Percentiles rank a stretch among this genome's conserved stretches.
These are phyloP conservation scores for Elephantulus edwardii DNA, from an alignment of 2,113 vertebrate species.

Conservation along the genomic window DNA sequence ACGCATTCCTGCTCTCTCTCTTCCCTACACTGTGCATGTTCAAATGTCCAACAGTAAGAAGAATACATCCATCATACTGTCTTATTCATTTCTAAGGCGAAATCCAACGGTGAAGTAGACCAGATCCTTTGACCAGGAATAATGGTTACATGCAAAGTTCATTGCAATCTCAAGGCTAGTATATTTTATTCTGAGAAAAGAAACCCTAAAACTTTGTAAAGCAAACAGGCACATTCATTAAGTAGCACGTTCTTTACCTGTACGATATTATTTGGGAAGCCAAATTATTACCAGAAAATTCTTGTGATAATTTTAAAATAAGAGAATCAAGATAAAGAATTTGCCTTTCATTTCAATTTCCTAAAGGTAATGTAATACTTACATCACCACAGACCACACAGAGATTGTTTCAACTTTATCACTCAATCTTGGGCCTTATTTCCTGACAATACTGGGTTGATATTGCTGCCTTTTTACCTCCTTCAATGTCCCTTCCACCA, in stretches of 20 bases:
- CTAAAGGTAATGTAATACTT: background rate
- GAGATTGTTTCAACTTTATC: background rate
- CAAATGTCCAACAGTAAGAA: background rate
- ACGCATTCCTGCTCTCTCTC: background rate
- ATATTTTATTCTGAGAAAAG: background rate
- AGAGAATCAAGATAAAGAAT: background rate
- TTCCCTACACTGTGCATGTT: background rate
- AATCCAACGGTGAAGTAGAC: background rate
- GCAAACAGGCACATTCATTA: background rate
- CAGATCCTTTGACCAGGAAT: conserved; percentile 2
- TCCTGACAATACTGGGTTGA: background rate
- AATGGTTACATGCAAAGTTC: background rate
- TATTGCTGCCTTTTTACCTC: background rate
- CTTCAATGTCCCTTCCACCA: background rate
- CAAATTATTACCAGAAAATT: background rate
- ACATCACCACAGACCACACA: background rate
- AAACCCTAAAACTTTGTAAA: conserved; percentile 7
- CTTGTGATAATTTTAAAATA: conserved; percentile 16
- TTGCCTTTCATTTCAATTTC: conserved; percentile 27
- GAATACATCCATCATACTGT: background rate
- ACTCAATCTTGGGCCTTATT: background rate
- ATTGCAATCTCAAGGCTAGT: background rate
- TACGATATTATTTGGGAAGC: conserved; percentile 11
- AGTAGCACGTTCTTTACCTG: background rate
- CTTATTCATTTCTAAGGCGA: conserved; percentile 3